Evolutionary conservation across 2,888 invertebrate species (phyloP), one percentile per base, ranked within the genome.

Genomic region (Matsumyia berberina): DNA sequence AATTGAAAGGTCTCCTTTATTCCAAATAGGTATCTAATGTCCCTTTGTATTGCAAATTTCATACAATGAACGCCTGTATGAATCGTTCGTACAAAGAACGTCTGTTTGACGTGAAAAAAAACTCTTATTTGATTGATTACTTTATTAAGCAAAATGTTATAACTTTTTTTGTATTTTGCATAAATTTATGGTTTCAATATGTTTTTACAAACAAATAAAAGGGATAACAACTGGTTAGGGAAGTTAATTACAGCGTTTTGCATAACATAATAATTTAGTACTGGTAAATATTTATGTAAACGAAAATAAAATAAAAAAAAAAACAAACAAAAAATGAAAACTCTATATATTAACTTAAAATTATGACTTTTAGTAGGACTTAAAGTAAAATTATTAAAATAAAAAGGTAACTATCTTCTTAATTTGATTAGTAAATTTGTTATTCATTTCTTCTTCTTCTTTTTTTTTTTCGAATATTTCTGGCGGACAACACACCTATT

Each of bases 211-310:
- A 86, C 74, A 86, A 80, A 83, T 67, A 64, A 60, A 39, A 4
- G 67, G 74, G 37, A 90, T 90, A 90, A 90, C 90, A 90, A 91
- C 90, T 90, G 88, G 90, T 90, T 91, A 90, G 89, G 90, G 89
- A 89, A 89, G 88, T 90, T 90, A 90, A 90, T 88, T 90, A 88
- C 89, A 88, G 88, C 86, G 81, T 87, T 87, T 87, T 79, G 87
- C 87, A 80, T 79, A 83, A 79, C 67, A 82, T 82, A 86, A 87
- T 87, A 86, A 86, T 87, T 87, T 79, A 87, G 78, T 86, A 88
- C 87, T 87, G 87, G 88, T 88, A 89, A 88, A 88, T 87, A 89
- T 88, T 80, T 76, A 80, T 76, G 62, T 79, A 64, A 80, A 76
- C 12, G 87, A 87, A 88, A 88, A 89, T 87, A 88, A 86, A 87